Evolutionary conservation across 2,888 invertebrate genomes (phyloP), one percentile per base, ranked within the genome.

Genomic region (Pelosia muscerda): DNA sequence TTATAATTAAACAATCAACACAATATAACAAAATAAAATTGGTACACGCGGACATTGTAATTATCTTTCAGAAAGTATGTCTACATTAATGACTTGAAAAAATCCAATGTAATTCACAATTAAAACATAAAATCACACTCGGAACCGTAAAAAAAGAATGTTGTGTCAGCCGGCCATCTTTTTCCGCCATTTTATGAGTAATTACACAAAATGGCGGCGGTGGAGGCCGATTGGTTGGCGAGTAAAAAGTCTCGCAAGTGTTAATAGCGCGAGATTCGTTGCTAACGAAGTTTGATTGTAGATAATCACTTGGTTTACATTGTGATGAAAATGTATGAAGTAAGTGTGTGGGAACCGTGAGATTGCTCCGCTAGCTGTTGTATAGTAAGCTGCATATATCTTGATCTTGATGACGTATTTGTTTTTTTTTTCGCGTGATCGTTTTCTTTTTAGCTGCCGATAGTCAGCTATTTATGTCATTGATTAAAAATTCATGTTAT

Each of bases 231-330:
- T 91, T 90, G 91, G 92, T 82, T 82, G 83, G 82, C 86, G 84
- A 82, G 86, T 86, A 92, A 91, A 91, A 90, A 91, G 83, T 82
- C 76, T 74, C 15, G 79, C 86, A 83, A 89, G 91, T 90, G 89
- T 86, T 92, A 92, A 92, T 90, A 89, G 88, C 86, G 84, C 84
- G 89, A 92, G 92, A 92, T 92, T 92, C 87, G 86, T 82, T 84
- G 87, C 84, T 92, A 91, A 90, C 88, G 86, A 90, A 89, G 90
- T 88, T 87, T 87, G 89, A 90, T 90, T 89, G 89, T 81, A 84
- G 82, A 85, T 92, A 92, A 94, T 93, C 90, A 81, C 72, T 68
- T 69, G 69, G 72, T 74, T 71, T 75, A 82, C 79, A 81, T n/a
- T 81, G 82, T 77, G 73, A 81, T 72, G 79, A 78, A 83, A 80